Evolutionary conservation across 2,888 invertebrate genomes (phyloP), one percentile per base, ranked within the genome.

Genomic region (Spialia ferax): DNA sequence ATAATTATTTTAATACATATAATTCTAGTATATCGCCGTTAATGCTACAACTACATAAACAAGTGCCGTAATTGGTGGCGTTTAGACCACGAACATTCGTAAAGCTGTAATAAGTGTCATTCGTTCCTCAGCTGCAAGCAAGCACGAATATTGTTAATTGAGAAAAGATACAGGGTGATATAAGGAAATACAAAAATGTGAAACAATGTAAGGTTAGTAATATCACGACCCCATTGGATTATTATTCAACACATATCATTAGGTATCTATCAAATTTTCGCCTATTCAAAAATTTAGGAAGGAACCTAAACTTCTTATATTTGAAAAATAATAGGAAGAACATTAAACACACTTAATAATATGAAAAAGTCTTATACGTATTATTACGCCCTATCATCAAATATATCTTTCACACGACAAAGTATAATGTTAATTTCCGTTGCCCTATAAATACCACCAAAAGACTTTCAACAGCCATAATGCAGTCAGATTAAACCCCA

Each of bases 31-130:
- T 29, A 55, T 55, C 55, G n/a, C 50, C 10, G 83, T 63, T 35
- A 55, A 52, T 66, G 29, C 80, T 74, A 79, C 77, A 74, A 76
- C 77, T 60, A 0, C 62, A 13, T 52, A 35, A 52, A 62, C 69
- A 75, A 76, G 78, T 74, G 73, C 75, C 63, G 79, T 88, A 84
- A 87, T 85, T 86, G 83, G 77, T 75, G 74, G 73, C 78, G 78
- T 83, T 84, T 84, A 77, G 81, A 74, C 72, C 54, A 59, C 42
- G 67, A 71, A 70, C 63, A 70, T 66, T 68, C 64, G 50, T 65
- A 68, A 68, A 65, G 52, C 45, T 15, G 55, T 55, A 55, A 55
- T 57, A 42, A 63, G 48, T 57, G 57, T 63, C 56, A 56, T 29
- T 52, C 20, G 20, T 52, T 57, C 56, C 52, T 48, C 68, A 38